Evolutionary conservation across 2,797 vertebrate genomes (phyloP).

Genomic region (Bovichtus diacanthus): DNA sequence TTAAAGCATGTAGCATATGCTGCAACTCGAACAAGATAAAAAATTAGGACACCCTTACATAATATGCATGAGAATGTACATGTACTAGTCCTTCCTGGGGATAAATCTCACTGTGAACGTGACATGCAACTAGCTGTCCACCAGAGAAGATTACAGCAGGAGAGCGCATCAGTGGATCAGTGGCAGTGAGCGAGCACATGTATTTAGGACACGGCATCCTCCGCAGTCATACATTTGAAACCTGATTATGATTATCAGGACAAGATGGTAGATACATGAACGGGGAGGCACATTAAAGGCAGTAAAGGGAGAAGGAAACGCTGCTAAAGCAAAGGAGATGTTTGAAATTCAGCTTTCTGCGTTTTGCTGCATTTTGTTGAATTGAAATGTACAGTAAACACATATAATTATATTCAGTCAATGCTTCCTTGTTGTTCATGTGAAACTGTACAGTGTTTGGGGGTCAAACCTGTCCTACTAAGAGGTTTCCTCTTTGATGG

Average conservation of each 20-base stretch:
- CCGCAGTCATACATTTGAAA: constrained; percentile 38
- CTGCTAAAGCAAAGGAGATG: not conserved
- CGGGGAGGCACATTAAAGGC: not conserved
- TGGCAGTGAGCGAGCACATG: constrained; percentile 41
- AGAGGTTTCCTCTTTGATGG: constrained; percentile 62
- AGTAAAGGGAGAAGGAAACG: not conserved
- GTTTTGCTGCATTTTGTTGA: not conserved
- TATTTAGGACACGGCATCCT: constrained; percentile 68
- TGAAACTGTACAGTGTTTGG: not conserved
- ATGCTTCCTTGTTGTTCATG: not conserved
- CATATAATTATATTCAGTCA: not conserved
- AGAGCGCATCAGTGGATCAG: constrained; percentile 54
- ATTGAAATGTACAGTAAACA: not conserved
- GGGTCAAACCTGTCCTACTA: constrained; percentile 18
- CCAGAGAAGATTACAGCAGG: constrained; percentile 71
- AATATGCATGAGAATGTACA: constrained; percentile 59
- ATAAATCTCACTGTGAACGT: constrained; percentile 64
- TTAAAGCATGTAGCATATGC: constrained; percentile 30
- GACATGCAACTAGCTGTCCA: constrained; percentile 60
- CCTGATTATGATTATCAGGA: constrained; percentile 28
- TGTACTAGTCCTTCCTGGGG: constrained; percentile 39
- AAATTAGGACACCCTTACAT: constrained; percentile 70
- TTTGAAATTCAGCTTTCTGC: not conserved
- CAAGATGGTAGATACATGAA: constrained; percentile 3
- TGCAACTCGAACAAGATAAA: constrained; percentile 29